Evolutionary conservation across 2,797 vertebrate genomes (phyloP).

Genomic region (Eospalax fontanierii): DNA sequence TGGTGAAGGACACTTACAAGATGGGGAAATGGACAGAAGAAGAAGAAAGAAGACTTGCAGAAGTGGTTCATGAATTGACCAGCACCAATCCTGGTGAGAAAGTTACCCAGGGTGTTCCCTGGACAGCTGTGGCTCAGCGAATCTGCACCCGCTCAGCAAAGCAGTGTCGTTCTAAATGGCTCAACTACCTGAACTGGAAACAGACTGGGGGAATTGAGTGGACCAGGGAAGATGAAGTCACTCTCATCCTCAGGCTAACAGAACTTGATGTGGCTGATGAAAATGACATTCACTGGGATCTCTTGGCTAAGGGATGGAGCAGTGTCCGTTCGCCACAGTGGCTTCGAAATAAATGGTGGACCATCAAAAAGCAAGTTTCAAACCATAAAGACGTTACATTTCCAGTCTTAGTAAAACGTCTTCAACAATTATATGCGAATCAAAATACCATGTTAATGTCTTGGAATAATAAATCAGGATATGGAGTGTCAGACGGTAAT

Average conservation of each 20-base stretch:
- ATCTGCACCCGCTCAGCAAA: conserved; percentile 98
- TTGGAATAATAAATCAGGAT: conserved; percentile 90
- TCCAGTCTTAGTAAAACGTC: conserved; percentile 96
- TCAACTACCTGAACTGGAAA: conserved; percentile 99
- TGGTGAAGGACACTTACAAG: conserved; percentile 99
- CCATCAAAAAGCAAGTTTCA: conserved; percentile 98
- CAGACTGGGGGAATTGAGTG: conserved; percentile 98
- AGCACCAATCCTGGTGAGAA: conserved; percentile 95
- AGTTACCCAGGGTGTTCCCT: conserved; percentile 97
- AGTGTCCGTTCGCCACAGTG: conserved; percentile 98
- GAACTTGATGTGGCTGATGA: conserved; percentile 96
- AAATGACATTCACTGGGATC: conserved; percentile 98
- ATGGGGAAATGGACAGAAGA: conserved; percentile 99
- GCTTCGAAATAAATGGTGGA: conserved; percentile 99
- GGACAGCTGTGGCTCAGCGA: conserved; percentile 96
- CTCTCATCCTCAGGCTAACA: conserved; percentile 94
- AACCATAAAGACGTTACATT: conserved; percentile 99
- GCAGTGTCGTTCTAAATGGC: conserved; percentile 98
- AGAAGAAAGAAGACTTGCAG: conserved; percentile 95
- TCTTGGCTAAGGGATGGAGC: conserved; percentile 97
- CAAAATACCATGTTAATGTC: conserved; percentile 90
- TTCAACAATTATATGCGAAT: conserved; percentile 95
- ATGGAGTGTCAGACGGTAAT: conserved; percentile 88
- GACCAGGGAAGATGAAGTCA: conserved; percentile 98
- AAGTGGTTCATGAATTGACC: conserved; percentile 98